Base-by-base conservation (phyloP, 2,113 vertebrate species). In the Synchiropus splendidus region DNA sequence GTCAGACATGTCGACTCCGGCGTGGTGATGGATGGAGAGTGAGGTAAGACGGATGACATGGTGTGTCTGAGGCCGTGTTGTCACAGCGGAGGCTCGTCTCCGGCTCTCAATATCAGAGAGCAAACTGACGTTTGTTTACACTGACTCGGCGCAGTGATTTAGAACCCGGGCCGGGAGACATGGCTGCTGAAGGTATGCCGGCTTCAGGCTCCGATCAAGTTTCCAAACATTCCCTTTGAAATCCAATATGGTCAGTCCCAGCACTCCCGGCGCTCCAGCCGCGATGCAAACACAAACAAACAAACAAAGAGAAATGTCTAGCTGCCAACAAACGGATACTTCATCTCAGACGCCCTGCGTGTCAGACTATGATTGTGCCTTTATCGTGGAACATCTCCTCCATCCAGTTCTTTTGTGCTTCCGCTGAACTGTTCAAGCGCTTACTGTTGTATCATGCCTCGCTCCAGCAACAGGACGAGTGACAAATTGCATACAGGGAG, bases 1-100 rank as follows among this genome's bases (percentile, higher is more conserved):
- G 84, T 83, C 80, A 86, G 84, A 86, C 84, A 80, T 57, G 75
- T 75, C 62, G 84, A 81, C 84, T 86, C 82, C 83, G 71, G 71
- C 65, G 38, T 18, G 2, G 78, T 86, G 84, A 86, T 84, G 80
- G 83, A 86, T 84, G 84, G 80, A 73, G 78, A 78, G 75, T 72
- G 79, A 75, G 76, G 70, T 70, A 82, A 85, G 84, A 82, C 74
- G 37, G 79, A 83, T 82, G 82, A 81, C 80, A 75, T 77, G 70
- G 72, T 71, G 78, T 73, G 79, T 85, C 80, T 79, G 67, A 67
- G 65, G 71, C n/a, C 74, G 45, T 83, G 80, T 83, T 80, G 77
- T 79, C 74, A 70, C 61, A 78, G 80, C 36, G 58, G 65, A 67
- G 74, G 78, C 74, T n/a, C n/a, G n/a, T n/a, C n/a, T 61, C 64